Percentiles rank a stretch among this genome's conserved stretches.
Evolutionary conservation across 2,888 invertebrate species (phyloP).

Genomic region (Polymixis lichenea): DNA sequence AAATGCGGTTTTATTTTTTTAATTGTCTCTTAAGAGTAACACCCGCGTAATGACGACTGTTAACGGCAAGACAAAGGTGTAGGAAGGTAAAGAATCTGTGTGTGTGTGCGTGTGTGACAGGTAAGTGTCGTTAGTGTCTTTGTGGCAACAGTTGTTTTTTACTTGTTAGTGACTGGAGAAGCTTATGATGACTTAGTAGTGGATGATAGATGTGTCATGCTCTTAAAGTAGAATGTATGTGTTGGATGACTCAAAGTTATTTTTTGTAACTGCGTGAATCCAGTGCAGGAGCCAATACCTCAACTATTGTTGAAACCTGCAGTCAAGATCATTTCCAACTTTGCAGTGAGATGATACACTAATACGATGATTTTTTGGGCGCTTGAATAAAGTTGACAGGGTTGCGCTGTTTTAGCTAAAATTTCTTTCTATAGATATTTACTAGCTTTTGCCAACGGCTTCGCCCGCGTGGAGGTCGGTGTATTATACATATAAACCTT

Average conservation of each 20-base stretch:
- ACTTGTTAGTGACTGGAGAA: slow-evolving; percentile 21
- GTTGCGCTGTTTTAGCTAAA: no score
- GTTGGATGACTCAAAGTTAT: neutral
- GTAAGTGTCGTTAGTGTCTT: slow-evolving; percentile 55
- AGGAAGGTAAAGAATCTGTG: slow-evolving; percentile 32
- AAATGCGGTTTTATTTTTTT: slow-evolving; percentile 67
- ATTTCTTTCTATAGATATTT: no score
- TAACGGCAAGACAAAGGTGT: slow-evolving; percentile 36
- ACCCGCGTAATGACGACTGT: slow-evolving; percentile 53
- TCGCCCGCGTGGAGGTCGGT: no score
- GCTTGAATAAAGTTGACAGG: no score
- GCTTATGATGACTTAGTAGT: slow-evolving; percentile 3
- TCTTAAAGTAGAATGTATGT: neutral
- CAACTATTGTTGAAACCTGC: neutral
- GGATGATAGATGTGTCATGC: neutral
- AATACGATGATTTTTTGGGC: no score
- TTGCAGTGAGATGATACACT: neutral
- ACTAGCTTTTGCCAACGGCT: no score
- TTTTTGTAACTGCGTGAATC: neutral
- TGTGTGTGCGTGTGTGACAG: neutral
- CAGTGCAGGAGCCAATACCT: neutral
- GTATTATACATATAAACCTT: no score
- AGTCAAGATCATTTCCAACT: neutral
- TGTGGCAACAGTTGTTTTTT: slow-evolving; percentile 42
- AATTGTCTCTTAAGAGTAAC: slow-evolving; percentile 52